A percentile compares a stretch with the other conserved stretches of the same genome.
phyloP scores from a whole-genome alignment of 2,113 vertebrate genomes.

The Poecile atricapillus region DNA sequence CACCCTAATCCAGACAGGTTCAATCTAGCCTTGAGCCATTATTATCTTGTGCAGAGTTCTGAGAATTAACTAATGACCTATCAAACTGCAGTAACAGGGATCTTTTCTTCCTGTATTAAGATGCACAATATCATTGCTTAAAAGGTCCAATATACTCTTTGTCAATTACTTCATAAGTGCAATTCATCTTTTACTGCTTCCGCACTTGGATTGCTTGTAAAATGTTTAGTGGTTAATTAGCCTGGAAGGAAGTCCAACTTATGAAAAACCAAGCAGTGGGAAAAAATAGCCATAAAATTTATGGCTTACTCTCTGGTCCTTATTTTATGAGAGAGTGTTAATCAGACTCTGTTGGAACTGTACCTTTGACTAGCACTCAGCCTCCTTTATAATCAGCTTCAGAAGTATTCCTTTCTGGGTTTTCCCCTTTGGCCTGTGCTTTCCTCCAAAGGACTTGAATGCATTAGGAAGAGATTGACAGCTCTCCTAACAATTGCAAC shows the following conservation, averaged over 20 bases:
- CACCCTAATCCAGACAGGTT: background rate
- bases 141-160: conserved; percentile 53
- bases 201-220: conserved; percentile 66
- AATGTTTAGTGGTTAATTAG: conserved; percentile 77
- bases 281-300: conserved; percentile 65
- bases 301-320: conserved; percentile 55
- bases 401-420: conserved; percentile 3
- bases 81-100: conserved; percentile 56
- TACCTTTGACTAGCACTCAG: conserved; percentile 31
- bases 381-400: conserved; percentile 19
- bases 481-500: conserved; percentile 5
- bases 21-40: conserved; percentile 51
- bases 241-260: conserved; percentile 72
- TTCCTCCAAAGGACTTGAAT: conserved; percentile 37
- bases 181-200: conserved; percentile 73
- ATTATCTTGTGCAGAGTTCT: conserved; percentile 52
- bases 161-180: conserved; percentile 72
- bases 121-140: conserved; percentile 54
- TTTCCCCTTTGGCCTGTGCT: conserved; percentile 37
- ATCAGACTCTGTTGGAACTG: conserved; percentile 43
- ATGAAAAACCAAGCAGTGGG: conserved; percentile 45
- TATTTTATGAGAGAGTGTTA: conserved; percentile 55
- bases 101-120: conserved; percentile 62
- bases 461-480: conserved; percentile 51
- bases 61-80: conserved; percentile 67